phyloP scores from a whole-genome alignment of 2,888 invertebrate species.

The Brachyptera risi region DNA sequence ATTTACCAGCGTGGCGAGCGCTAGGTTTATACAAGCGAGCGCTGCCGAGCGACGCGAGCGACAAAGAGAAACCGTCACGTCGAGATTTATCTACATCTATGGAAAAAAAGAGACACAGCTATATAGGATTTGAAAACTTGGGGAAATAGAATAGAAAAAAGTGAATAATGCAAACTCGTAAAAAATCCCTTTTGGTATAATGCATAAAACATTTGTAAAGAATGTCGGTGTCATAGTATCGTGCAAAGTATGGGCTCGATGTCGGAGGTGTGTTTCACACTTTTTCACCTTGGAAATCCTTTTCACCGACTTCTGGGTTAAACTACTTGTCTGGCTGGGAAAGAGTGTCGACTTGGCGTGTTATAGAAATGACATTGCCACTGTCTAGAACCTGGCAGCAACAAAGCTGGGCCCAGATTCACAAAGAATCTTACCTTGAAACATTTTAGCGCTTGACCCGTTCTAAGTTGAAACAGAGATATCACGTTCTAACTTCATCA shows the following conservation, averaged over 20 bases:
- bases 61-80: constrained; percentile 11
- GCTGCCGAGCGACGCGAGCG: no score
- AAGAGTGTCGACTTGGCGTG: no score
- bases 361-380: no score
- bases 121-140: constrained; percentile 11
- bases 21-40: constrained; percentile 19
- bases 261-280: constrained; percentile 5
- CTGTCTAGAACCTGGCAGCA: no score
- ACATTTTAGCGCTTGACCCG: no score
- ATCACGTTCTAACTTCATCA: no score
- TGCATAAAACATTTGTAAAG: constrained; percentile 21
- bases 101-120: constrained; percentile 9
- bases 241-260: constrained; percentile 3
- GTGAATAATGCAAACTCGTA: constrained; percentile 20
- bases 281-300: no score
- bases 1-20: constrained; percentile 8
- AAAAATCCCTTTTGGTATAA: constrained; percentile 20
- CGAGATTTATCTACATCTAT: not conserved
- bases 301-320: no score
- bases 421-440: no score
- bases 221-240: not conserved
- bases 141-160: constrained; percentile 2
- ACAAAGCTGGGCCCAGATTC: no score
- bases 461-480: no score
- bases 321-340: no score